Conservation (phyloP, 2,797 vertebrate species). For the Micropoecilia bifurca region DNA sequence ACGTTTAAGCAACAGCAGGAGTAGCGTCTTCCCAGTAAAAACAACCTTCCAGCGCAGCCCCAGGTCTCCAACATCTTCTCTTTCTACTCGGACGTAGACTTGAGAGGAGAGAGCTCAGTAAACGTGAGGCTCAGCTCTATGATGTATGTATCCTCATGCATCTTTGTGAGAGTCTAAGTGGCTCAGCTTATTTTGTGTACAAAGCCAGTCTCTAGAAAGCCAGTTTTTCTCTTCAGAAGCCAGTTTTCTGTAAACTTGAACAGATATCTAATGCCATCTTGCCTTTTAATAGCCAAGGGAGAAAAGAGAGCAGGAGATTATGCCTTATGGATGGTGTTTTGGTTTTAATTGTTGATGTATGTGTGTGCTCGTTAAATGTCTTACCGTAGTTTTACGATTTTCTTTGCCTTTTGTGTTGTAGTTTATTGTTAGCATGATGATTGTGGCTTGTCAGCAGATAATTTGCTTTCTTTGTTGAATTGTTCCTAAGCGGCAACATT, state of each 20-base stretch:
- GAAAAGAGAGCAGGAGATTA: conserved; percentile 44
- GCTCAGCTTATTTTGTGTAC: conserved; percentile 38
- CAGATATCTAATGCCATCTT: conserved; percentile 72
- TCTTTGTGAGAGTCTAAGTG: conserved; percentile 45
- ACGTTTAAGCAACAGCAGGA: conserved; percentile 52
- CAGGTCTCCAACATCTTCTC: conserved; percentile 40
- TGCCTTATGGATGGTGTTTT: conserved; percentile 34
- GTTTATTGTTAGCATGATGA: conserved; percentile 2
- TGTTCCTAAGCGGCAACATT: background rate
- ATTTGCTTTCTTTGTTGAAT: background rate
- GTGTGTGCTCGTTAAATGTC: conserved; percentile 35
- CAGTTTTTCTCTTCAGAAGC: conserved; percentile 51
- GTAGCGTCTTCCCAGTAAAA: conserved; percentile 40
- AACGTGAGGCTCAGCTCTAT: conserved; percentile 38
- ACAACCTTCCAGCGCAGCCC: conserved; percentile 43
- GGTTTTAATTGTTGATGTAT: conserved; percentile 58
- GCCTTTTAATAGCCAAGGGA: conserved; percentile 56
- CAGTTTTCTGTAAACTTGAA: conserved; percentile 39
- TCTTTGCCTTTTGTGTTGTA: conserved; percentile 4
- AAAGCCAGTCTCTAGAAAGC: conserved; percentile 47
- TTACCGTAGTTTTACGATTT: conserved; percentile 32
- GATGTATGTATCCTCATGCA: conserved; percentile 34
- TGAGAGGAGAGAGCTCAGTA: conserved; percentile 39
- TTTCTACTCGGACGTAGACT: conserved; percentile 31
- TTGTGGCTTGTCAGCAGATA: background rate